These are phyloP conservation scores for Peucedramus taeniatus DNA, from an alignment of 2,113 vertebrate genomes.

Conservation along the genomic window DNA sequence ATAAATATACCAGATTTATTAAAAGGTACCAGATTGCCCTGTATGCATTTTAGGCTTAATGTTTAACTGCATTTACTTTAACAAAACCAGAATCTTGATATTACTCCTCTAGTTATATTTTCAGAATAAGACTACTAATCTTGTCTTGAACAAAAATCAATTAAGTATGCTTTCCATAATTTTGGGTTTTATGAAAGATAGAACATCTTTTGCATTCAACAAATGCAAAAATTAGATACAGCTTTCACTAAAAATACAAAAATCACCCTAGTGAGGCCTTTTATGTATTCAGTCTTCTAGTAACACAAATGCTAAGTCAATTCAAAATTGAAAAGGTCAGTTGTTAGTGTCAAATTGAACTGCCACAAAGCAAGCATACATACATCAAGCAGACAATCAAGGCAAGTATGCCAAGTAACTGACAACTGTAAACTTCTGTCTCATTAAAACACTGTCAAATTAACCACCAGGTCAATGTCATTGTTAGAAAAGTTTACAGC, in stretches of 20 bases:
- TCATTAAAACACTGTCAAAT: conserved; percentile 52
- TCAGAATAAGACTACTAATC: background rate
- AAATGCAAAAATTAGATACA: background rate
- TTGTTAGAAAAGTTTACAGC: background rate
- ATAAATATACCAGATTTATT: no score
- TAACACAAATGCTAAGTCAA: conserved; percentile 43
- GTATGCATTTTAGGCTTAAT: background rate
- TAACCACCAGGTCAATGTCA: conserved; percentile 31
- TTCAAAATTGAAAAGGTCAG: conserved; percentile 56
- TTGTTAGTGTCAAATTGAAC: conserved; percentile 44
- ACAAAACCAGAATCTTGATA: background rate
- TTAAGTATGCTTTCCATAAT: background rate
- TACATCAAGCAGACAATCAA: conserved; percentile 33
- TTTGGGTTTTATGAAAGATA: background rate
- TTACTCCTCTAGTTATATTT: background rate
- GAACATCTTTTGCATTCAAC: background rate
- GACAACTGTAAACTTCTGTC: conserved; percentile 40
- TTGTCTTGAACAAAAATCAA: background rate
- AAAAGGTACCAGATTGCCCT: background rate
- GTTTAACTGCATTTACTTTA: background rate
- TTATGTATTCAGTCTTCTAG: conserved; percentile 13
- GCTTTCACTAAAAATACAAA: conserved; percentile 23
- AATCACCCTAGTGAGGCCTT: background rate
- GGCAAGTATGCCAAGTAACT: conserved; percentile 39
- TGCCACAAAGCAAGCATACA: conserved; percentile 3